A percentile compares a stretch with the other conserved stretches of the same genome.
These are phyloP conservation scores for Pectinophora gossypiella DNA, from an alignment of 1,140 invertebrate genomes.

Conservation along the genomic window DNA sequence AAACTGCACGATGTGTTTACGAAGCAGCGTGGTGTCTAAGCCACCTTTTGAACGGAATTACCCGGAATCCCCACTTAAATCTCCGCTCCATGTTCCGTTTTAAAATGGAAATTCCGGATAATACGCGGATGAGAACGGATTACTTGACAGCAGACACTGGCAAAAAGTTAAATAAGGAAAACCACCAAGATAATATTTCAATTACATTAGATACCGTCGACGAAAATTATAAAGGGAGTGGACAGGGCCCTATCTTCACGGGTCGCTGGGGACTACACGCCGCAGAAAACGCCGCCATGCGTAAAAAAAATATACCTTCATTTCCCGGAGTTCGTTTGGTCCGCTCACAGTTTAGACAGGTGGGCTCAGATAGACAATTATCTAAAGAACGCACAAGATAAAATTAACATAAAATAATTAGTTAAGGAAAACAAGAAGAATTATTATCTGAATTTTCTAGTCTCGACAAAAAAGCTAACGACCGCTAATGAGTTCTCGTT, in stretches of 20 bases:
- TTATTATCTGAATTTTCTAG: constrained; percentile 27
- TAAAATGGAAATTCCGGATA: constrained; percentile 22
- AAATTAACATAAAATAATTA: constrained; percentile 40
- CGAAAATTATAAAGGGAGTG: neutral
- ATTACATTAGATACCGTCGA: constrained; percentile 14
- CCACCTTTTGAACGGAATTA: constrained; percentile 13
- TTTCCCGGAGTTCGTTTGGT: neutral
- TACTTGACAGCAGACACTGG: constrained; percentile 9
- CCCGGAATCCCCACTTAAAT: constrained; percentile 11
- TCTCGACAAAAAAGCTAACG: constrained; percentile 28
- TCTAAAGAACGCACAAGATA: constrained; percentile 4
- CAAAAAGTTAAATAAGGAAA: constrained; percentile 17
- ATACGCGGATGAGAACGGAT: constrained; percentile 16
- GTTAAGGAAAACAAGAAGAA: constrained; percentile 24
- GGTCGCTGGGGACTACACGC: neutral
- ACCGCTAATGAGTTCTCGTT: constrained; percentile 37
- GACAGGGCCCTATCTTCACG: neutral
- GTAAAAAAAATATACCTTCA: neutral
- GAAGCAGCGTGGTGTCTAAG: constrained; percentile 2
- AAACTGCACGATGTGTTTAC: constrained; percentile 10
- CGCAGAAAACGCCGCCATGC: constrained; percentile 2
- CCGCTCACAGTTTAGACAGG: constrained; percentile 9
- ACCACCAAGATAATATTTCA: constrained; percentile 11
- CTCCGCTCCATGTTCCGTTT: constrained; percentile 13
- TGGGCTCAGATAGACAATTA: constrained; percentile 11